phyloP scores from a whole-genome alignment of 2,113 vertebrate genomes.

The Gymnobelideus leadbeateri region DNA sequence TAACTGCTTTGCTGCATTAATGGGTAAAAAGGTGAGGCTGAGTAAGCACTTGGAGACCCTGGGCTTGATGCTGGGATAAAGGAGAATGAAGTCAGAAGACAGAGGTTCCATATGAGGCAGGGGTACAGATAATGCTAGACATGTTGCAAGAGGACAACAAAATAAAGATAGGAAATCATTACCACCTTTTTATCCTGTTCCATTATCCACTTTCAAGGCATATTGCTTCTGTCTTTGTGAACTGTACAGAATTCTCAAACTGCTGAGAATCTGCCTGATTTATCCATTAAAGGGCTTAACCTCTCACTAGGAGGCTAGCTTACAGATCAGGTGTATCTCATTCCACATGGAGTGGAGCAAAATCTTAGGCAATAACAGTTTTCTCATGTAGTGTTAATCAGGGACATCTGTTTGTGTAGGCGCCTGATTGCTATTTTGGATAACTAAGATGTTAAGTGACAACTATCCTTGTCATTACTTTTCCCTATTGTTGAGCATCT shows the following conservation, averaged over 20 bases:
- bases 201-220: neutral
- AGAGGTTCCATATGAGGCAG: neutral
- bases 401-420: neutral
- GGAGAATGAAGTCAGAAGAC: neutral
- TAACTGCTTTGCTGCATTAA: neutral
- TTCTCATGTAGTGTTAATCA: neutral
- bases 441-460: neutral
- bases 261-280: slow-evolving; percentile 7
- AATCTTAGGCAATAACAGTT: neutral
- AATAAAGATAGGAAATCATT: neutral
- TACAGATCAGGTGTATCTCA: neutral
- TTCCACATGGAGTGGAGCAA: neutral
- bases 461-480: neutral
- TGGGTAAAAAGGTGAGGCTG: neutral
- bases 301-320: neutral
- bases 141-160: neutral
- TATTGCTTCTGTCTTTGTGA: neutral
- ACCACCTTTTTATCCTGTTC: neutral
- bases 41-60: neutral
- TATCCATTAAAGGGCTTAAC: slow-evolving; percentile 7
- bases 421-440: slow-evolving; percentile 9
- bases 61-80: neutral
- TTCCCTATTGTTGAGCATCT: neutral
- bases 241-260: neutral
- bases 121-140: fast-evolving